Conservation (phyloP, 2,797 vertebrate genomes). For the Aldrovandia affinis region DNA sequence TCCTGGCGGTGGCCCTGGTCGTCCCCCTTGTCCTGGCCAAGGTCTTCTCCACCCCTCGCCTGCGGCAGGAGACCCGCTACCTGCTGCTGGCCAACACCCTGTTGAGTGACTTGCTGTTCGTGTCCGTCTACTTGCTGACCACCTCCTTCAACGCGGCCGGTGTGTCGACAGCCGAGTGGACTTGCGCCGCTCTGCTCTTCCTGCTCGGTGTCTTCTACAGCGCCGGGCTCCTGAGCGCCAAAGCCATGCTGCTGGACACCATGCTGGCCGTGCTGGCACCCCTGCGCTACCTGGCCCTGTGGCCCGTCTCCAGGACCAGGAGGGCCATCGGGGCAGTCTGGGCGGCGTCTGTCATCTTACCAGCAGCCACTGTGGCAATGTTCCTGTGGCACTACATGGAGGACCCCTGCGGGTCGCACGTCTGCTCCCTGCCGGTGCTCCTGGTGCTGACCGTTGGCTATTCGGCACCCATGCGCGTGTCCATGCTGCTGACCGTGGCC, state of each 20-base stretch:
- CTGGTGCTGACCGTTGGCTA: slow-evolving; percentile 65
- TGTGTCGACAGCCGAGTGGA: slow-evolving; percentile 60
- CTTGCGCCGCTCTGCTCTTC: slow-evolving; percentile 70
- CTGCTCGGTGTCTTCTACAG: slow-evolving; percentile 67
- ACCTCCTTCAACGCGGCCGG: slow-evolving; percentile 64
- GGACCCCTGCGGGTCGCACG: slow-evolving; percentile 58
- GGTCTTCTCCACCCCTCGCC: slow-evolving; percentile 65
- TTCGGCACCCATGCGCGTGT: slow-evolving; percentile 61
- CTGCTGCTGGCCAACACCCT: slow-evolving; percentile 75
- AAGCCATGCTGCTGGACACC: slow-evolving; percentile 74
- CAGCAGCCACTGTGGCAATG: slow-evolving; percentile 65
- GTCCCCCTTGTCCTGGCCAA: slow-evolving; percentile 73
- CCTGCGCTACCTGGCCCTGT: slow-evolving; percentile 67
- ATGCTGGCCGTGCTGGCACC: slow-evolving; percentile 74
- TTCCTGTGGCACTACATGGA: slow-evolving; percentile 61
- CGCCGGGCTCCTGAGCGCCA: slow-evolving; percentile 73
- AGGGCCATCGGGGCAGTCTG: slow-evolving; percentile 64
- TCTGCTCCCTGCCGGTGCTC: slow-evolving; percentile 70
- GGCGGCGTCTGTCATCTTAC: slow-evolving; percentile 61
- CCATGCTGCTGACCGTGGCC: slow-evolving; percentile 67
- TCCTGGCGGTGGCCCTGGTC: slow-evolving; percentile 63
- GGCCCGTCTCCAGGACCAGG: slow-evolving; percentile 68
- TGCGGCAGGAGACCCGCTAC: slow-evolving; percentile 76
- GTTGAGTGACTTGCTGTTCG: slow-evolving; percentile 75
- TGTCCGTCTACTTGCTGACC: slow-evolving; percentile 67